phyloP scores from a whole-genome alignment of 2,113 vertebrate species.

The Rynchops niger region DNA sequence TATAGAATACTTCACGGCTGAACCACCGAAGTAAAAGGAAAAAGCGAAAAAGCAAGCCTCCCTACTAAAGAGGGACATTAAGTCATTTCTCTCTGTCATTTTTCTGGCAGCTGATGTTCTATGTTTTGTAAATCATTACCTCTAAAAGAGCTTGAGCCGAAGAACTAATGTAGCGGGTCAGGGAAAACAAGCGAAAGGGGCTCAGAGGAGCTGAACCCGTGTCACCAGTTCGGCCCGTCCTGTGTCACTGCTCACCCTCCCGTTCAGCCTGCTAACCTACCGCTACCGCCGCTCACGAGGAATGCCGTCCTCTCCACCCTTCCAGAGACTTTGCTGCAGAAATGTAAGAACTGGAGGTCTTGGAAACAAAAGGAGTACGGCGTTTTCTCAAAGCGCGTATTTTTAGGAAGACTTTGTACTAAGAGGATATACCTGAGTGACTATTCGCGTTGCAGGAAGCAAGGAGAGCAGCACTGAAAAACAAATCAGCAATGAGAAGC shows the following conservation, averaged over 20 bases:
- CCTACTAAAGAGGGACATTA: not conserved
- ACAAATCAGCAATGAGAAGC: not conserved
- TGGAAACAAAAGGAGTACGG: not conserved
- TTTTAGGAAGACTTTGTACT: not conserved
- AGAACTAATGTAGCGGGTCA: conserved; percentile 8
- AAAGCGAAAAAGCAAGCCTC: not conserved
- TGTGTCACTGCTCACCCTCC: not conserved
- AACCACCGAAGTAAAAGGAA: not conserved
- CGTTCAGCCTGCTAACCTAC: not conserved
- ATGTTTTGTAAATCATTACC: not conserved
- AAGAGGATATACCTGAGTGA: not conserved
- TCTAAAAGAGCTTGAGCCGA: not conserved
- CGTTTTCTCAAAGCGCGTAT: not conserved
- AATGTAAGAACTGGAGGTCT: not conserved
- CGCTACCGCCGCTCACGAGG: not conserved
- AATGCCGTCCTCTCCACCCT: not conserved
- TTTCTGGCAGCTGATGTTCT: not conserved
- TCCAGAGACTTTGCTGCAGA: not conserved
- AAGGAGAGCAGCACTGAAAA: not conserved
- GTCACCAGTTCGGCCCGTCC: not conserved
- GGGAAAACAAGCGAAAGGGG: not conserved
- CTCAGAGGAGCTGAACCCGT: not conserved
- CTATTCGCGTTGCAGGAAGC: not conserved
- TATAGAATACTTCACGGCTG: conserved; percentile 1
- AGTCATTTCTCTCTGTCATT: not conserved